Percentiles rank a stretch among this genome's conserved stretches.
These are phyloP conservation scores for Rhabdophis nuchalis DNA, from an alignment of 2,797 vertebrate genomes.

Conservation along the genomic window DNA sequence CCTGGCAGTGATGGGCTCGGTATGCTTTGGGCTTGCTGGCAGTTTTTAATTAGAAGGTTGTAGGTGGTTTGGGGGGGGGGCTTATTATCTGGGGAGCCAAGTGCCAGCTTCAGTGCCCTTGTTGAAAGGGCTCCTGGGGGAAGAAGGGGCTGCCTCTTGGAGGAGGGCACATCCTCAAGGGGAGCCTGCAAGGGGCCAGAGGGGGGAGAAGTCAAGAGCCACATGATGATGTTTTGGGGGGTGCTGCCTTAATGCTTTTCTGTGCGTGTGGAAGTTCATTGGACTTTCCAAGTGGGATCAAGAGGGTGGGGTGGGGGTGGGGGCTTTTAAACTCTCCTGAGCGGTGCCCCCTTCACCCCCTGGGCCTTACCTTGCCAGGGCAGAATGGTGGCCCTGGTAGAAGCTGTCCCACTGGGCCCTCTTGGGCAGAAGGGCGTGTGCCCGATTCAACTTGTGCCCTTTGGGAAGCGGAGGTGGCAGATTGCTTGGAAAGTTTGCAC, in stretches of 20 bases:
- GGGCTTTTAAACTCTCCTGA: neutral
- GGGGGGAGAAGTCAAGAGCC: too few species aligned
- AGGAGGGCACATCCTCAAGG: neutral
- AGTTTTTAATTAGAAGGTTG: too few species aligned
- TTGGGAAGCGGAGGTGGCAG: neutral
- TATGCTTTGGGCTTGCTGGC: neutral
- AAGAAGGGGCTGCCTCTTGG: too few species aligned
- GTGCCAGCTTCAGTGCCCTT: too few species aligned
- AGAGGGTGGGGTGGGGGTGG: too few species aligned
- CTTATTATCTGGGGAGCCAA: too few species aligned
- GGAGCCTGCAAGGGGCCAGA: neutral
- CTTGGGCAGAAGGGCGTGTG: neutral
- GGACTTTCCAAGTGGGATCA: too few species aligned
- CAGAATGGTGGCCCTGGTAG: neutral
- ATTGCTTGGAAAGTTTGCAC: neutral
- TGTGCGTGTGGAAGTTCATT: neutral
- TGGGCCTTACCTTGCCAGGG: neutral
- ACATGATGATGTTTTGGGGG: too few species aligned
- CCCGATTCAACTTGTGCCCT: neutral
- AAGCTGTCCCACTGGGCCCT: neutral
- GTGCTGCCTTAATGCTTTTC: neutral
- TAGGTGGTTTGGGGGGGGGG: neutral
- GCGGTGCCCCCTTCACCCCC: too few species aligned
- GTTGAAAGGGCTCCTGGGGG: neutral
- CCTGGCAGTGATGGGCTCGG: too few species aligned